These are phyloP conservation scores for Acleris cristana DNA, from an alignment of 2,888 invertebrate genomes.

Conservation along the genomic window DNA sequence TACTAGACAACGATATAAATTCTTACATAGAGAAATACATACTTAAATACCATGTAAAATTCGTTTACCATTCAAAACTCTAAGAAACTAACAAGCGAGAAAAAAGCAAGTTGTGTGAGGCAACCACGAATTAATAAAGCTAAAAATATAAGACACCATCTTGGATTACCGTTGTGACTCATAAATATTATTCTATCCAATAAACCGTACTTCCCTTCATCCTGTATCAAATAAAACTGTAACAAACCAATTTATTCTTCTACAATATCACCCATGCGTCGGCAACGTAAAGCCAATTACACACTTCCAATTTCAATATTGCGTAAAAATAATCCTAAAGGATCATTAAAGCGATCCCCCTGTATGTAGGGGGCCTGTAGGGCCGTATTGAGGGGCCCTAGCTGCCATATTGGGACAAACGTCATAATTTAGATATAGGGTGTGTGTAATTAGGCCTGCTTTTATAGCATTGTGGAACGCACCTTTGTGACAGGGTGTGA, in stretches of 20 bases:
- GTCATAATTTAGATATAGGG: conserved; percentile 39
- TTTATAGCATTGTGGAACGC: conserved; percentile 27
- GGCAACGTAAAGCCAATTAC: conserved; percentile 32
- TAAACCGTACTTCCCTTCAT: conserved; percentile 1
- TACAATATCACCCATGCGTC: conserved; percentile 12
- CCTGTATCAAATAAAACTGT: conserved; percentile 20
- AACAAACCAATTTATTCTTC: conserved; percentile 29
- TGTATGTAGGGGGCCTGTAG: conserved; percentile 1
- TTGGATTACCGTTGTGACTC: neutral
- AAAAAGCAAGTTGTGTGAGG: neutral
- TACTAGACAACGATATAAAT: no score
- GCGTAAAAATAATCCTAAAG: conserved; percentile 35
- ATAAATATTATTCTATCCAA: conserved; percentile 1
- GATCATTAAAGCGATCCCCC: conserved; percentile 26
- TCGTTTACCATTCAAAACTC: no score
- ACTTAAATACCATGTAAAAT: no score
- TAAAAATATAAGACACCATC: neutral
- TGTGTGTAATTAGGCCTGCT: conserved; percentile 41
- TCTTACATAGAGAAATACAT: no score
- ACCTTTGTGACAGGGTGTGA: conserved; percentile 5
- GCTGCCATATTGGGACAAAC: conserved; percentile 38
- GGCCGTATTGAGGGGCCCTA: neutral
- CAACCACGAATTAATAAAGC: neutral
- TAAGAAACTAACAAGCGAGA: no score
- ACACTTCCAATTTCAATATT: conserved; percentile 36